Conservation (phyloP, 2,113 vertebrate genomes). For the Pithys albifrons region DNA sequence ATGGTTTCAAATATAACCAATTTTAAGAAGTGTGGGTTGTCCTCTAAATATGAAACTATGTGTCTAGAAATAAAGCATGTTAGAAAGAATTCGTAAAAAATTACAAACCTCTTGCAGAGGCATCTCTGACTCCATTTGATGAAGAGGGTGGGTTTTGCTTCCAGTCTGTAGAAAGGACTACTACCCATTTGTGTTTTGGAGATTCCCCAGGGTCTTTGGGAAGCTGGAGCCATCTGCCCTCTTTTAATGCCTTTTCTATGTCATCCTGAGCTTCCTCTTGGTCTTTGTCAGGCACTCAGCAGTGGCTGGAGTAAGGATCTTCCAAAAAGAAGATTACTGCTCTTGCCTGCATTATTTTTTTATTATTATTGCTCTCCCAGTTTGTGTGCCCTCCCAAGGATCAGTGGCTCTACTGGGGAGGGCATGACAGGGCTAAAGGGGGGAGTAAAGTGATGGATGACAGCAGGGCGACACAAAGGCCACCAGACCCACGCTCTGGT, state of each 20-base stretch:
- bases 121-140: not conserved
- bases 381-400: not conserved
- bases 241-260: not conserved
- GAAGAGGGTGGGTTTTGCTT: not conserved
- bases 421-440: rapidly evolving
- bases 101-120: not conserved
- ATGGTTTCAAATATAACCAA: not conserved
- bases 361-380: not conserved
- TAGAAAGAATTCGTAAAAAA: not conserved
- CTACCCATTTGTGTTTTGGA: not conserved
- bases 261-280: not conserved
- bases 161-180: not conserved
- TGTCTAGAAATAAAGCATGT: not conserved
- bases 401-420: not conserved
- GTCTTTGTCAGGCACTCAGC: not conserved
- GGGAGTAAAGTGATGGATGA: not conserved
- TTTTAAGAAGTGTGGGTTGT: not conserved
- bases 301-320: not conserved
- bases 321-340: not conserved
- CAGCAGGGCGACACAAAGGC: not conserved
- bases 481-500: rapidly evolving
- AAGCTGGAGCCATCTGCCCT: not conserved
- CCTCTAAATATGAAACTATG: not conserved
- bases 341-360: not conserved
- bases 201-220: not conserved